Evolutionary conservation across 1,140 invertebrate genomes (phyloP), one percentile per base, ranked within the genome.

Genomic region (Eupeodes corollae): DNA sequence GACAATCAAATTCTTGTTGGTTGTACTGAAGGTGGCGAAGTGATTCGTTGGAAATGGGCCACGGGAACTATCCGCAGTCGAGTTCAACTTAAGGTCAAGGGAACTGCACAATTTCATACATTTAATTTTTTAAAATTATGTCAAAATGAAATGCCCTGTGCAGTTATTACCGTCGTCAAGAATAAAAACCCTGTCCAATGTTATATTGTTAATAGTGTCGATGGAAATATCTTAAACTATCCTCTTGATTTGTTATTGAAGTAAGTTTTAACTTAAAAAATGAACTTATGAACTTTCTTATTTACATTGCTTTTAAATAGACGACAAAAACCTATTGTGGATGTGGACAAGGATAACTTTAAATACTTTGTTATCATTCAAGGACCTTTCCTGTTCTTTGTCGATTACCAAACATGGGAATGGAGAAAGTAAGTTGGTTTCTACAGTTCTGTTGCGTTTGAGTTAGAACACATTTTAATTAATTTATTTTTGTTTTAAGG

Each of bases 31-130:
- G 58, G 52, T 35, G 78, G 75, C 0, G 67, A 73, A 52, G 32
- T 80, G 5, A 54, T 73, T 19, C 63, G 66, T 42, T 80, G 77
- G 77, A 70, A 75, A 55, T 71, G 70, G 56, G 63, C 70, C 19
- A 77, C 69, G 42, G 75, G 73, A 14, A 59, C 73, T 10, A 67
- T 65, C 60, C 54, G 70, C 64, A 13, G 56, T 65, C 43, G 69
- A 70, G 59, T 56, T 71, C 45, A 18, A 46, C 3, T 10, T 61
- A 1, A 38, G 53, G 1, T 31, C 54, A 11, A 49, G 14, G 42
- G 1, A 6, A 11, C 6, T 6, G 40, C 12, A 8, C 2, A 38
- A 0, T 19, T 35, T 1, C 43, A 47, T 5, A 60, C 49, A 39
- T 62, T 54, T 42, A 52, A 67, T 46, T 46, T 63, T 5, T 35